These are phyloP conservation scores for Dicrurus megarhynchus DNA, from an alignment of 2,113 vertebrate genomes.

Conservation along the genomic window DNA sequence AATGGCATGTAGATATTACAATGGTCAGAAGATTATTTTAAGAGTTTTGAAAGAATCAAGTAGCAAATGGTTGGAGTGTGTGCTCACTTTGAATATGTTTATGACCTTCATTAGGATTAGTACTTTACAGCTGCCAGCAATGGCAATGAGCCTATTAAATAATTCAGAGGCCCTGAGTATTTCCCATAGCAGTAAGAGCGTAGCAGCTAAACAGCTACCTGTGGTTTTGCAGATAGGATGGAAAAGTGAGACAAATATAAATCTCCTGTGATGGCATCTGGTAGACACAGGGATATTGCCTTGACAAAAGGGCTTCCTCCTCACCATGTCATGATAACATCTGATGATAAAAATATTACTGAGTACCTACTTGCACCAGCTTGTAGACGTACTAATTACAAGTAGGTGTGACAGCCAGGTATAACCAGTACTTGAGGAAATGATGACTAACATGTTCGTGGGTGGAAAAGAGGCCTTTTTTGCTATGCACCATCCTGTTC, in stretches of 20 bases:
- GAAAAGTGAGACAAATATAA: neutral
- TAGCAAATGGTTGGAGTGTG: neutral
- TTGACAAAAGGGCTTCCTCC: neutral
- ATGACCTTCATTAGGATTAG: neutral
- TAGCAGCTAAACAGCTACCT: neutral
- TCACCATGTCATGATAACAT: neutral
- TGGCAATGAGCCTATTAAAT: neutral
- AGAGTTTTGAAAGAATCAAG: neutral
- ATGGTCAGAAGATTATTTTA: neutral
- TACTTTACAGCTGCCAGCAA: neutral
- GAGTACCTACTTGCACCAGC: neutral
- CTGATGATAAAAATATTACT: neutral
- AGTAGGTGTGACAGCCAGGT: neutral
- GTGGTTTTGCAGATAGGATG: neutral
- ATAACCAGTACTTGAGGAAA: neutral
- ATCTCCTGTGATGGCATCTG: neutral
- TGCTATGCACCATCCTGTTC: neutral
- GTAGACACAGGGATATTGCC: neutral
- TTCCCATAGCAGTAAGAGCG: neutral
- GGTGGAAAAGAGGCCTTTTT: neutral
- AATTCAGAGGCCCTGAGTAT: neutral
- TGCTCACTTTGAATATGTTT: neutral
- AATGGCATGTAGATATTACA: neutral
- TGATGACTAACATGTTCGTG: neutral
- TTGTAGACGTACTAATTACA: neutral